Percentiles rank a stretch among this genome's conserved stretches.
phyloP scores from a whole-genome alignment of 2,797 vertebrate genomes.

The Pygocentrus nattereri region DNA sequence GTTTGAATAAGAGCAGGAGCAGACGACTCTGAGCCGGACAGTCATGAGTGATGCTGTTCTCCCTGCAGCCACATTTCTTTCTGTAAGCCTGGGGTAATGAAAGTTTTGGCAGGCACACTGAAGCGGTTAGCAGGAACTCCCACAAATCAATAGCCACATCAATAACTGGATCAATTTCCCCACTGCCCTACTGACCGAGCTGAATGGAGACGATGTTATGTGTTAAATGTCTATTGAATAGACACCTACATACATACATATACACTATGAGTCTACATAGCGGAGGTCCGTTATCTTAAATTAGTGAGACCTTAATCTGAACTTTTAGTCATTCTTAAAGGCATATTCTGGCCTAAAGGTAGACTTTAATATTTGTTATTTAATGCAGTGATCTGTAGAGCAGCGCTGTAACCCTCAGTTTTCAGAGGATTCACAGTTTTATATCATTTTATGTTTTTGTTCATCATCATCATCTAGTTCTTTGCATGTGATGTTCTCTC shows the following conservation, averaged over 20 bases:
- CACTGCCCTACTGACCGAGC: constrained; percentile 25
- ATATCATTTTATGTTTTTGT: neutral
- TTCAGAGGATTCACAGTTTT: neutral
- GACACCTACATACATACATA: neutral
- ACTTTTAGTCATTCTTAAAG: neutral
- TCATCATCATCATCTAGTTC: no score
- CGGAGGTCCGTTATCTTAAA: constrained; percentile 6
- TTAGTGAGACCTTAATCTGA: neutral
- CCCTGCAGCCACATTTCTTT: neutral
- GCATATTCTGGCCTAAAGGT: no score
- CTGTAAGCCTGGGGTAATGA: constrained; percentile 8
- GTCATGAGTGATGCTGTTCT: neutral
- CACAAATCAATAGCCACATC: constrained; percentile 37
- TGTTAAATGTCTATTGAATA: constrained; percentile 19
- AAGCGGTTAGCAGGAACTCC: constrained; percentile 24
- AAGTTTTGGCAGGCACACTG: constrained; percentile 35
- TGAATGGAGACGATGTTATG: constrained; percentile 6
- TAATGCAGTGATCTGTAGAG: neutral
- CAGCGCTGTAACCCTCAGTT: neutral
- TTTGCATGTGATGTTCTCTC: no score
- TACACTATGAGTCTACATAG: neutral
- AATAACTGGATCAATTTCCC: constrained; percentile 40
- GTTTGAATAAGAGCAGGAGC: constrained; percentile 23
- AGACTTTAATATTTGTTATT: neutral
- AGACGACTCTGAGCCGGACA: constrained; percentile 11